These are phyloP conservation scores for Thumatha senex DNA, from an alignment of 2,888 invertebrate genomes.

Conservation along the genomic window DNA sequence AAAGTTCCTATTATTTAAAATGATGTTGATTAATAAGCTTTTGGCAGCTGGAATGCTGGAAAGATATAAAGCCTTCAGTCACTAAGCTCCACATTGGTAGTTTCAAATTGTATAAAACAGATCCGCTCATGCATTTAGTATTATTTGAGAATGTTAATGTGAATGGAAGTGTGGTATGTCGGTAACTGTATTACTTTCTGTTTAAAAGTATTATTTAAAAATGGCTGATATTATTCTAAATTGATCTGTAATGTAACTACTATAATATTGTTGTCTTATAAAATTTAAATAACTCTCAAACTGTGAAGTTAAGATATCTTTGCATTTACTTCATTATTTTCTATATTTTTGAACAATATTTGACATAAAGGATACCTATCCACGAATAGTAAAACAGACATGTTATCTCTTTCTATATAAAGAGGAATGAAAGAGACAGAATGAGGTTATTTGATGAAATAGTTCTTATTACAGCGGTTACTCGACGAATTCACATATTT, in stretches of 20 bases:
- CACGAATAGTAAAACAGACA: neutral
- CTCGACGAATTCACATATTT: conserved; percentile 5
- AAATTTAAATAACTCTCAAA: too few relatives aligned
- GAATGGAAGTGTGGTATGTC: conserved; percentile 11
- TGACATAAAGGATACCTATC: neutral
- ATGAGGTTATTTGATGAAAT: neutral
- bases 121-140: conserved; percentile 39
- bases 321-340: too few relatives aligned
- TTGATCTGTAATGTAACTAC: neutral
- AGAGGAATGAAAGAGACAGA: neutral
- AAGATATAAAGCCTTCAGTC: conserved; percentile 19
- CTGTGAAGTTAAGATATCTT: too few relatives aligned
- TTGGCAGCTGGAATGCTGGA: neutral
- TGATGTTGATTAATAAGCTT: conserved; percentile 2
- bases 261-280: neutral
- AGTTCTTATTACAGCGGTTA: neutral
- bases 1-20: conserved; percentile 25
- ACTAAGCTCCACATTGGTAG: conserved; percentile 24
- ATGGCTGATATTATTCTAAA: too few relatives aligned
- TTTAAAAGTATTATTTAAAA: too few relatives aligned
- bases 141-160: conserved; percentile 20
- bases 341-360: neutral
- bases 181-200: conserved; percentile 3
- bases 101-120: conserved; percentile 25
- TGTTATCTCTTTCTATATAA: neutral